Base-by-base conservation (phyloP, 1,140 invertebrate species). In the Matsumurasca onukii region DNA sequence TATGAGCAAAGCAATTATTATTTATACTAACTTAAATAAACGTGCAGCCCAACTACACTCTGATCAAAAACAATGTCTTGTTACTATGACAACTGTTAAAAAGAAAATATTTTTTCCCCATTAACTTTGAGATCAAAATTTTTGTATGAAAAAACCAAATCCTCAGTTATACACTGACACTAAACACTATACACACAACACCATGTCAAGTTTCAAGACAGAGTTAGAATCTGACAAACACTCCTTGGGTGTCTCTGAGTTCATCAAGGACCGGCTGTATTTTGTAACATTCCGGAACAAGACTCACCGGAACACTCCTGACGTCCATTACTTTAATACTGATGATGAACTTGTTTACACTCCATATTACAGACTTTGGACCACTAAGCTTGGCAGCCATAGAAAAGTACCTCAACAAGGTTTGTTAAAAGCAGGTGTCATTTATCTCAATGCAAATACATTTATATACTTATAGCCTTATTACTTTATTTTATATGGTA, bases 291-390 rank as follows among this genome's bases (percentile, higher is more conserved):
- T 97, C 57, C 86, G 88, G 74, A 88, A 86, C 31, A 83, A 85
- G 52, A 86, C 89, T 61, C 88, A 91, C 76, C 90, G 92, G 67
- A 90, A 89, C 79, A 91, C 90, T 29, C 94, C 85, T 22, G 89
- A 92, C 75, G 92, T 89, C 62, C 93, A 97, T 80, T 98, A 95
- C 79, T 97, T 98, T 77, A 89, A 86, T 75, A 90, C 97, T 31
- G 95, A 98, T 80, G 88, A 94, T 80, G 91, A 97, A 76, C 85
- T 97, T 31, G 85, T 95, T 12, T 98, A 98, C 84, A 94, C 97
- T 81, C 95, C 93, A 80, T 99, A 99, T 82, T 98, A 97, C 81
- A 67, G 97, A 99, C 82, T 99, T 99, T 84, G 97, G 97, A 5
- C 97, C 97, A 0, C 82, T 98, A 52, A 98, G 98, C 83, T 85